A percentile compares a stretch with the other conserved stretches of the same genome.
Evolutionary conservation across 2,797 vertebrate genomes (phyloP).

Genomic region (Pseudochirops cupreus): DNA sequence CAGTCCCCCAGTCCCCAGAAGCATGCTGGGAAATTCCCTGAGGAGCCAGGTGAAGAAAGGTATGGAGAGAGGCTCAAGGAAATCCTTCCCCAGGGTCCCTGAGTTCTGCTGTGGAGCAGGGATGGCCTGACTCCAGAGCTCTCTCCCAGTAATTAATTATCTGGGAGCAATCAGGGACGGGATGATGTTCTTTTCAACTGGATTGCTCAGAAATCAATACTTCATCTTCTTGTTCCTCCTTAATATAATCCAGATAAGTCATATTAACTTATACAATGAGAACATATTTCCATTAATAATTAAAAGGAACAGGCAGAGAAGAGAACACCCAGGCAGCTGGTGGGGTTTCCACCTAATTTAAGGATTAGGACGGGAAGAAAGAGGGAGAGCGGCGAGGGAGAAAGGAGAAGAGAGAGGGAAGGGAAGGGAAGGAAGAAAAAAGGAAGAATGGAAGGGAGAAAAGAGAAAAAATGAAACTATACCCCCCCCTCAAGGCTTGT

Average conservation of each 20-base stretch:
- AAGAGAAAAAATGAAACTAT: neutral
- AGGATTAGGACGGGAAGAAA: neutral
- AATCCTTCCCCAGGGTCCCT: constrained; percentile 9
- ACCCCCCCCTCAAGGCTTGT: neutral
- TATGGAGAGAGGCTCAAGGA: neutral
- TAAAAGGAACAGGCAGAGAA: constrained; percentile 70
- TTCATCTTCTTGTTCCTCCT: constrained; percentile 74
- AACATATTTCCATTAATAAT: constrained; percentile 78
- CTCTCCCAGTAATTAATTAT: constrained; percentile 18
- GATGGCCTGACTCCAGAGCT: neutral
- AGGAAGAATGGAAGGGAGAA: neutral
- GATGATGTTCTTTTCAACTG: constrained; percentile 64
- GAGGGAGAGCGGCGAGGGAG: neutral
- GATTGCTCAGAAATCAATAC: constrained; percentile 64
- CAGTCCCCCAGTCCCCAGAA: neutral
- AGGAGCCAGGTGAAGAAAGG: neutral
- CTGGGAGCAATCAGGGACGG: constrained; percentile 75
- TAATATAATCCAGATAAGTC: constrained; percentile 80
- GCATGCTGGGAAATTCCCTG: constrained; percentile 6
- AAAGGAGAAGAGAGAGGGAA: neutral
- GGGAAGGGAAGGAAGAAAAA: too few species aligned
- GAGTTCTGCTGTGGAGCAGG: constrained; percentile 10
- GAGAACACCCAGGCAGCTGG: constrained; percentile 75
- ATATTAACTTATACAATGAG: constrained; percentile 73
- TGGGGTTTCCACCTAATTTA: constrained; percentile 76